Evolutionary conservation across 2,888 invertebrate species (phyloP).

Genomic region (Cosmorhoe ocellata): DNA sequence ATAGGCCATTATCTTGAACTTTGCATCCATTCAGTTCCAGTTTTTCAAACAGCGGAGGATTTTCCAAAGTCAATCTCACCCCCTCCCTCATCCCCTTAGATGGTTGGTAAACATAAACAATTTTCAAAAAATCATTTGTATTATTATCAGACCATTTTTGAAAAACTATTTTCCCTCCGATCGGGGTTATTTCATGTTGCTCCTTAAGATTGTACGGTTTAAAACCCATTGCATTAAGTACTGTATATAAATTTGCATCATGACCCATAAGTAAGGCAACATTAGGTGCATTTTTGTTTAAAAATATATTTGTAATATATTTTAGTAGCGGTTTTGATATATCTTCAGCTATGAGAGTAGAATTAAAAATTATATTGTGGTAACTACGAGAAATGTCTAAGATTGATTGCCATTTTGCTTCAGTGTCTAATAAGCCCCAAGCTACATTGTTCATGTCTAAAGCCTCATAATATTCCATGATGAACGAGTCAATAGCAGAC

Average conservation of each 20-base stretch:
- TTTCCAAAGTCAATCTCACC: slow-evolving; percentile 43
- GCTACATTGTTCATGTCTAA: slow-evolving; percentile 57
- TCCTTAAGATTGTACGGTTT: slow-evolving; percentile 49
- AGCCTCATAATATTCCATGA: slow-evolving; percentile 71
- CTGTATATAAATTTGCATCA: slow-evolving; percentile 66
- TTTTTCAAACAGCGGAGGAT: slow-evolving; percentile 53
- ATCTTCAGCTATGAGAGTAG: slow-evolving; percentile 60
- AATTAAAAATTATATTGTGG: slow-evolving; percentile 66
- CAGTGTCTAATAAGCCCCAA: slow-evolving; percentile 56
- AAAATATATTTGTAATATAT: slow-evolving; percentile 53
- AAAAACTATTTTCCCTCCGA: slow-evolving; percentile 69
- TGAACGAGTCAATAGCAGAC: slow-evolving; percentile 64
- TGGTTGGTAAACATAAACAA: slow-evolving; percentile 65
- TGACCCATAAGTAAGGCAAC: slow-evolving; percentile 66
- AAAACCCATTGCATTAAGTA: slow-evolving; percentile 55
- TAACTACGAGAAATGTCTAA: slow-evolving; percentile 55
- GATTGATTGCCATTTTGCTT: slow-evolving; percentile 50
- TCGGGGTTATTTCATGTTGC: slow-evolving; percentile 58
- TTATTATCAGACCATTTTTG: slow-evolving; percentile 60
- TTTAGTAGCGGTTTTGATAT: slow-evolving; percentile 56
- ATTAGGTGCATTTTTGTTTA: slow-evolving; percentile 45
- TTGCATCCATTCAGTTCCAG: slow-evolving; percentile 57
- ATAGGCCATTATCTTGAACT: slow-evolving; percentile 53
- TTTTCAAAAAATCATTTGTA: slow-evolving; percentile 49
- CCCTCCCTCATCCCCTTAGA: slow-evolving; percentile 58